phyloP scores from a whole-genome alignment of 2,113 vertebrate genomes.

The Centropus bengalensis region DNA sequence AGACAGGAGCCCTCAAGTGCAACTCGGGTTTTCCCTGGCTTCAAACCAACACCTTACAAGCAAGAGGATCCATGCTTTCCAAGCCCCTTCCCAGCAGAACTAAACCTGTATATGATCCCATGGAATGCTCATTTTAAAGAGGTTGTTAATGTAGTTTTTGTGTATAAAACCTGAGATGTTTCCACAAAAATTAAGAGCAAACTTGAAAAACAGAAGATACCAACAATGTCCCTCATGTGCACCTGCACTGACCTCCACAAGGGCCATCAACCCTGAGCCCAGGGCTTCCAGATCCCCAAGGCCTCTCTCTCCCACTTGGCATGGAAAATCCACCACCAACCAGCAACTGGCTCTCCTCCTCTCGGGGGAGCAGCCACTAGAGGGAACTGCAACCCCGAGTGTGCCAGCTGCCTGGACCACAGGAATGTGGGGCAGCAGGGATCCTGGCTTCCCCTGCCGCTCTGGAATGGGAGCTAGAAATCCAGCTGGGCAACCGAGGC shows the following conservation, averaged over 20 bases:
- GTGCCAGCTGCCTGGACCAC: neutral
- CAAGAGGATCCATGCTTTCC: accelerated
- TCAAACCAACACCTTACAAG: neutral
- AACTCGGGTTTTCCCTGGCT: neutral
- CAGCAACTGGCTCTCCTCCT: neutral
- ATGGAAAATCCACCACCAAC: neutral
- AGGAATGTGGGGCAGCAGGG: neutral
- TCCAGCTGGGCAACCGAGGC: accelerated
- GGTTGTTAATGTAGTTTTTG: accelerated
- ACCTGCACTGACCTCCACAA: neutral
- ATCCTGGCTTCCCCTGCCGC: neutral
- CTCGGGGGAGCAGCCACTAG: neutral
- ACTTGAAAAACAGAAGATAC: neutral
- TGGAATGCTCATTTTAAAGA: neutral
- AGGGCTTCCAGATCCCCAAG: neutral
- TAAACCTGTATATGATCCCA: accelerated
- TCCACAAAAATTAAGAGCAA: neutral
- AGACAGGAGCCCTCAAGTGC: neutral
- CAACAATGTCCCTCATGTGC: accelerated
- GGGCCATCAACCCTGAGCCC: neutral
- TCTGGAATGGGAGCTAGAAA: neutral
- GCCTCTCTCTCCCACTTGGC: neutral
- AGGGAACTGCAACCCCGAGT: neutral
- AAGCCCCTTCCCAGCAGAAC: neutral
- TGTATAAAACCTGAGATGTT: accelerated